Evolutionary conservation across 1,140 invertebrate species (phyloP).

Genomic region (Amphibalanus amphitrite): DNA sequence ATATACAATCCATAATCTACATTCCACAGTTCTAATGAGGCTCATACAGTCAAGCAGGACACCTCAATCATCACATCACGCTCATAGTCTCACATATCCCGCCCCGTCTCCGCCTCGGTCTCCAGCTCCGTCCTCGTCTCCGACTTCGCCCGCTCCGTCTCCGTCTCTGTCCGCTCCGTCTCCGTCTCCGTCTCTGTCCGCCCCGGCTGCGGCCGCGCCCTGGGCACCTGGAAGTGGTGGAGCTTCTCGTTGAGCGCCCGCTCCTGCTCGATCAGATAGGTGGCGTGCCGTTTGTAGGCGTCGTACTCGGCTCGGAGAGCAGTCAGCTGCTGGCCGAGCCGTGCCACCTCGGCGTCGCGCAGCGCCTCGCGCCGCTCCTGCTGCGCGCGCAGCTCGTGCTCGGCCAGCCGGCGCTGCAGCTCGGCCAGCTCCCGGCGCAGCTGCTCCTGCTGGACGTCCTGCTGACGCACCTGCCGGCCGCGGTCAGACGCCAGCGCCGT

Average conservation of each 20-base stretch:
- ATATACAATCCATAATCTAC: no score
- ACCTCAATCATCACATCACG: no score
- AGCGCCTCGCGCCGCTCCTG: neutral
- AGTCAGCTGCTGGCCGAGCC: neutral
- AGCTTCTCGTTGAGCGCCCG: slow-evolving; percentile 2
- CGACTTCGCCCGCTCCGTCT: no score
- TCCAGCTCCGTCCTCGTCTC: no score
- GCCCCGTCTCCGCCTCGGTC: no score
- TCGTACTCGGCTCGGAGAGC: slow-evolving; percentile 2
- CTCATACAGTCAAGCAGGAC: no score
- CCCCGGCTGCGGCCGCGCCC: neutral
- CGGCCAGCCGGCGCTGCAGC: neutral
- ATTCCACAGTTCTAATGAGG: no score
- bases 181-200: no score
- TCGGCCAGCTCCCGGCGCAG: neutral
- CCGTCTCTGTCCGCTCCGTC: no score
- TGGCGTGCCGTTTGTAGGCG: slow-evolving; percentile 3
- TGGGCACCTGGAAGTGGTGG: neutral
- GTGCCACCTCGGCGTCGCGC: neutral
- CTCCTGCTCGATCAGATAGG: neutral
- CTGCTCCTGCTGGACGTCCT: neutral
- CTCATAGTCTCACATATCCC: no score
- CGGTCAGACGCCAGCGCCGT: neutral
- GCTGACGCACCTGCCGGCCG: neutral
- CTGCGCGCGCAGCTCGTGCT: neutral